A percentile compares a stretch with the other conserved stretches of the same genome.
Evolutionary conservation across 2,888 invertebrate genomes (phyloP).

Genomic region (Heliconius cydno): DNA sequence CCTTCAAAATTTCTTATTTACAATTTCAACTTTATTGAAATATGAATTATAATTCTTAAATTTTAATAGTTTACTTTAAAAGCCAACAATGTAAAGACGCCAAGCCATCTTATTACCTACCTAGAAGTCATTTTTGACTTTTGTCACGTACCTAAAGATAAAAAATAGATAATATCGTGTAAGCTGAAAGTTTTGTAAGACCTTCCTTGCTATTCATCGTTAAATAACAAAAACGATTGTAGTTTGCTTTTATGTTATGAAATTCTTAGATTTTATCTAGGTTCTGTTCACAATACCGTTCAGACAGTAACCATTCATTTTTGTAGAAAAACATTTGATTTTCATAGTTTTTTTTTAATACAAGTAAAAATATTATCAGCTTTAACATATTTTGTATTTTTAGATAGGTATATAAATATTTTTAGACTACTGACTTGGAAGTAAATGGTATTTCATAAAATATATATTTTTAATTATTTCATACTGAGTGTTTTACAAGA

Average conservation of each 20-base stretch:
- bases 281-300: not conserved
- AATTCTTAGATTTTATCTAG: slow-evolving; percentile 17
- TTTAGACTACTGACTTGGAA: too few species aligned
- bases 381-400: not conserved
- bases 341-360: not conserved
- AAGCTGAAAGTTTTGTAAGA: not conserved
- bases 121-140: not conserved
- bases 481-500: too few species aligned
- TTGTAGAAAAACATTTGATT: not conserved
- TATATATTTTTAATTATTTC: too few species aligned
- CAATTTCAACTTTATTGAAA: too few species aligned
- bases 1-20: too few species aligned
- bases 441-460: too few species aligned
- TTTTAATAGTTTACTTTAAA: not conserved
- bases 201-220: slow-evolving; percentile 11
- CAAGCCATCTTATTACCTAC: not conserved
- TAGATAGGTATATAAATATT: not conserved
- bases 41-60: too few species aligned
- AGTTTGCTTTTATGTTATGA: slow-evolving; percentile 12
- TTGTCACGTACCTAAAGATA: not conserved
- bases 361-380: too few species aligned
- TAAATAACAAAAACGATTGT: not conserved
- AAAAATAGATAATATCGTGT: not conserved
- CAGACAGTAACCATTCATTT: not conserved
- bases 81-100: not conserved